Evolutionary conservation across 2,797 vertebrate genomes (phyloP), one percentile per base, ranked within the genome.

Genomic region (Gymnocypris eckloni): DNA sequence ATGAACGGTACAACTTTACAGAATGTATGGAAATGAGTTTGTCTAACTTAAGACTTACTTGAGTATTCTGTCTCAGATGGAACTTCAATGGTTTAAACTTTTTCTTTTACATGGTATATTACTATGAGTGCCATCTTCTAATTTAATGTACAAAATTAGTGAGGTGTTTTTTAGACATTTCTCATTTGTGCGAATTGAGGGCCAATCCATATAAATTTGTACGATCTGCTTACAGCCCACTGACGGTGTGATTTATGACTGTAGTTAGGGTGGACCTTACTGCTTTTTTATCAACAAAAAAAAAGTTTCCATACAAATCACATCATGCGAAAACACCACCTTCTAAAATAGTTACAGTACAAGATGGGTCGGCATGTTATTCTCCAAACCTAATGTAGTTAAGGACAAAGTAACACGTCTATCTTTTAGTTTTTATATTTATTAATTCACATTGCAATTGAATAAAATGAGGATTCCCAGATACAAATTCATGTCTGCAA

Each of bases 1-100:
- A 82, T 73, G 39, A 79, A 45, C 22, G n/a, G 41, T n/a, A 28
- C 77, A 66, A 45, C 56, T 64, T 66, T 48, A 25, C 41, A 16
- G 52, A 72, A 16, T 12, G 28, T 52, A 28, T 82, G 39, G 5
- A 72, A 59, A 82, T 81, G 37, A 13, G 37, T 71, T 56, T 56
- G 67, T 43, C 25, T 48, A 10, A 9, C 43, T 45, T 71, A 71
- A 43, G 15, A 5, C 45, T 45, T 43, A n/a, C 20, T 43, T 43
- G 22, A 22, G 69, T 43, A 56, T 22, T 43, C 20, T 22, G 4
- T 20, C 39, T 43, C 20, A 71, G 22, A 71, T 43, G 11, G 69
- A 43, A 71, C 22, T 43, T 41, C 4, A 70, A 2, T 41, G 54
- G 54, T 22, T 70, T 41, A 70, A 67, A 37, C 64, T 1, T 33